phyloP scores from a whole-genome alignment of 2,797 vertebrate genomes.

The Mormyrus hasselquistii region DNA sequence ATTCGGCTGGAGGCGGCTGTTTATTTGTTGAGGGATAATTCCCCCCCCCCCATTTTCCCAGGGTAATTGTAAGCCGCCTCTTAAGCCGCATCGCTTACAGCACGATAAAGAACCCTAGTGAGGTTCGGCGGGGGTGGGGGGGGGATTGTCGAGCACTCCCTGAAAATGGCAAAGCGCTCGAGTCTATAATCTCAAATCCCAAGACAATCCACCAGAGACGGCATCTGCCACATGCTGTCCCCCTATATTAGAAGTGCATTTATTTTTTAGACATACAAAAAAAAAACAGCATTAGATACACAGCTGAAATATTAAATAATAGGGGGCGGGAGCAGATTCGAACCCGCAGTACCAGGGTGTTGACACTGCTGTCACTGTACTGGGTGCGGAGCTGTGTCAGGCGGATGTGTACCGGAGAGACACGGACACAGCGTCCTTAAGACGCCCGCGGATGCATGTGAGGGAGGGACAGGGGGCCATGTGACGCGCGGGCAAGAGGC shows the following conservation, averaged over 20 bases:
- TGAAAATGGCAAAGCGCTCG: not conserved
- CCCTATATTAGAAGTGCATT: not conserved
- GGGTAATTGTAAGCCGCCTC: slow-evolving; percentile 3
- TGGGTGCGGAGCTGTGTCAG: not conserved
- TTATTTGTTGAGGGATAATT: not conserved
- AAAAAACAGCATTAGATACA: not conserved
- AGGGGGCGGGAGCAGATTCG: not conserved
- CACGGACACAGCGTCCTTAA: not conserved
- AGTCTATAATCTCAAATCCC: slow-evolving; percentile 5
- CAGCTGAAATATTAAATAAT: not conserved
- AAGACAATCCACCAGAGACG: not conserved
- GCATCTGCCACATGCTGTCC: not conserved
- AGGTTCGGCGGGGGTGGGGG: not conserved
- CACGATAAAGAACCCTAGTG: not conserved
- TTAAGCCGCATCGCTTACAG: not conserved
- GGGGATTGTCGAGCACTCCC: not conserved
- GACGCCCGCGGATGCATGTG: not conserved
- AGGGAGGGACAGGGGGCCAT: not conserved
- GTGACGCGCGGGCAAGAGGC: not conserved
- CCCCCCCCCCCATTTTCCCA: not conserved
- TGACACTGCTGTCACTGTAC: not conserved
- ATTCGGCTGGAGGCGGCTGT: not conserved
- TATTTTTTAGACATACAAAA: not conserved
- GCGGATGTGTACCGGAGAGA: not conserved
- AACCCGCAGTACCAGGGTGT: not conserved